Evolutionary conservation across 2,113 vertebrate species (phyloP), one percentile per base, ranked within the genome.

Genomic region (Pluvialis apricaria): DNA sequence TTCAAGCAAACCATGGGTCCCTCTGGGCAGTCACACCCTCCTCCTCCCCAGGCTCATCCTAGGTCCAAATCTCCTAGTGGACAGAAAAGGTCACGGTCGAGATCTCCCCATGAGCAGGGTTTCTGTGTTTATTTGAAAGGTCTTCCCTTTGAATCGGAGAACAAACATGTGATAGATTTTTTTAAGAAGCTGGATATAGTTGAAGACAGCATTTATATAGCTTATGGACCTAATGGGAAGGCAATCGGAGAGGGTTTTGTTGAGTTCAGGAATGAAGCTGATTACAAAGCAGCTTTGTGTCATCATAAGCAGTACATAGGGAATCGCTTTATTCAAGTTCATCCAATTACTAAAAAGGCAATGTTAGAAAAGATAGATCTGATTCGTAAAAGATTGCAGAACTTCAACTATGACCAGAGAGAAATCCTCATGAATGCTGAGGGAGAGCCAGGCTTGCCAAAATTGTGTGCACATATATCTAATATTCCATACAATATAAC

Each of bases 281-380:
- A 99, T 93, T 99, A 99, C 96, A 99, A 99, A 96, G 97, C 98
- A 93, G 99, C 99, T 87, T 97, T 99, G 12, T 98, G 99, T 86
- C 99, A 99, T 95, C 99, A 99, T 97, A 99, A 99, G 98, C 99
- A 99, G 87, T 99, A 99, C 93, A 99, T 99, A 99, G 99, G 99
- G 57, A 99, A 98, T 95, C 99, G 99, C 47, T 99, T 99, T 92
- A 99, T 99, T 96, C 99, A 99, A 88, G 99, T 99, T 78, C 99
- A 99, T 93, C 99, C 99, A 34, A 99, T 99, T 95, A 99, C 98
- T 96, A 99, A 99, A 82, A 99, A 99, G 96, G 99, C 98, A 86
- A 99, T 99, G 99, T 97, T 99, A 96, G 99, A 99, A 98, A 99
- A 99, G 96, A 99, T 99, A 96, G 99, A 99, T 80, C 36, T 96